Evolutionary conservation across 2,113 vertebrate genomes (phyloP).

Genomic region (Sorex araneus): DNA sequence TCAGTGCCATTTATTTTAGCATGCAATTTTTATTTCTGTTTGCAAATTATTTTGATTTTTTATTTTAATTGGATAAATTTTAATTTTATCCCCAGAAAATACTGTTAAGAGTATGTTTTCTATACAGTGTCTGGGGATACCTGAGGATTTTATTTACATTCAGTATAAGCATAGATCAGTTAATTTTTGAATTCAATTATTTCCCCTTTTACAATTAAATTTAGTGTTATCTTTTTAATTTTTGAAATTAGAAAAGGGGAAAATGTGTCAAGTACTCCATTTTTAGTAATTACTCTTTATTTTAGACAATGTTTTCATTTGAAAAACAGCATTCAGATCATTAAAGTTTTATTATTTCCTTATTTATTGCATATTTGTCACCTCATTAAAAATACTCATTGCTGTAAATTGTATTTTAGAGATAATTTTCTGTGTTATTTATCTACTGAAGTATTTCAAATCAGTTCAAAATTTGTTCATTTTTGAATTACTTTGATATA

Average conservation of each 20-base stretch:
- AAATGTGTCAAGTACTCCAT: neutral
- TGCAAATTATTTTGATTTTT: conserved; percentile 31
- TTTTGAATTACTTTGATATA: no score
- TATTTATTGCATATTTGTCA: conserved; percentile 34
- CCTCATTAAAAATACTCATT: neutral
- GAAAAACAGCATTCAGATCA: neutral
- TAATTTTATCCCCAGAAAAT: neutral
- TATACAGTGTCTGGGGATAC: neutral
- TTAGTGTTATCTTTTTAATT: neutral
- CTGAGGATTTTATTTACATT: conserved; percentile 13
- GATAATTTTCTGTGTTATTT: neutral
- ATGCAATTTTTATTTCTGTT: neutral
- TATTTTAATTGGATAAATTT: neutral
- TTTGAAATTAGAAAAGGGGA: conserved; percentile 5
- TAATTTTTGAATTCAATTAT: conserved; percentile 24
- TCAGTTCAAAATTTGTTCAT: neutral
- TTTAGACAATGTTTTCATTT: neutral
- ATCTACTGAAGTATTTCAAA: neutral
- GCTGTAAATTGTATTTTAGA: neutral
- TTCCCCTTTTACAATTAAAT: conserved; percentile 14
- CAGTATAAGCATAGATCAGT: neutral
- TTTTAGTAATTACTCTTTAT: conserved; percentile 36
- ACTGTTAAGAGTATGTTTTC: neutral
- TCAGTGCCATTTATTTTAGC: conserved; percentile 2
- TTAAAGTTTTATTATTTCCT: conserved; percentile 1